These are phyloP conservation scores for Forpus xanthops DNA, from an alignment of 2,797 vertebrate species.

Conservation along the genomic window DNA sequence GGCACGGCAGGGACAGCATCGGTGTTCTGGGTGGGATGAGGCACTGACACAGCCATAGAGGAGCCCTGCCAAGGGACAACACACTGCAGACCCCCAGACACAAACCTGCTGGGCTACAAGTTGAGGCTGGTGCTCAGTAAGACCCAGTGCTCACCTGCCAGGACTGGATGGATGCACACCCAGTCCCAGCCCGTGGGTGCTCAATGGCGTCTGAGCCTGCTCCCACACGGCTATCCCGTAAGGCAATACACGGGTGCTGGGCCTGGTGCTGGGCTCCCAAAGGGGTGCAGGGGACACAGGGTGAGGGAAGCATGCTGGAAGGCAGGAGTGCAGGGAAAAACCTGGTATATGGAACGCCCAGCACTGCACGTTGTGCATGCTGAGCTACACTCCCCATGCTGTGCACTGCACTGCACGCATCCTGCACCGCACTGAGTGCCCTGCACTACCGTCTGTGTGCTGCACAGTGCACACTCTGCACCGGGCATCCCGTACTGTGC, in stretches of 20 bases:
- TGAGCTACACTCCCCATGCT: background rate
- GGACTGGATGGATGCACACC: rapidly evolving
- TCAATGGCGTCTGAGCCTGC: rapidly evolving
- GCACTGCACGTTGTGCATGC: no score
- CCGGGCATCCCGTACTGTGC: background rate
- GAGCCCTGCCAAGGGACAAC: background rate
- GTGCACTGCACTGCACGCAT: background rate
- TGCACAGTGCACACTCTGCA: rapidly evolving
- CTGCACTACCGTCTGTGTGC: background rate
- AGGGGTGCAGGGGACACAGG: background rate
- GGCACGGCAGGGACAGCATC: background rate
- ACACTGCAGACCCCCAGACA: background rate
- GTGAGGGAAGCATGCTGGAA: rapidly evolving
- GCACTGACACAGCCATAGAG: rapidly evolving
- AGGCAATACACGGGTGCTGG: rapidly evolving
- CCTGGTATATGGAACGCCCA: rapidly evolving
- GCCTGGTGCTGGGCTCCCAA: background rate
- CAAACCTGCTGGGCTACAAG: rapidly evolving
- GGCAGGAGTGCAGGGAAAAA: background rate
- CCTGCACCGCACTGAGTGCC: background rate
- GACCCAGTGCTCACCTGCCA: background rate
- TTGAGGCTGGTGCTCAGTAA: rapidly evolving
- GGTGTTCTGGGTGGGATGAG: background rate
- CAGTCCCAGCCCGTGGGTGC: background rate
- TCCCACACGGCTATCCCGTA: rapidly evolving